Evolutionary conservation across 2,113 vertebrate genomes (phyloP).

Genomic region (Tautogolabrus adspersus): DNA sequence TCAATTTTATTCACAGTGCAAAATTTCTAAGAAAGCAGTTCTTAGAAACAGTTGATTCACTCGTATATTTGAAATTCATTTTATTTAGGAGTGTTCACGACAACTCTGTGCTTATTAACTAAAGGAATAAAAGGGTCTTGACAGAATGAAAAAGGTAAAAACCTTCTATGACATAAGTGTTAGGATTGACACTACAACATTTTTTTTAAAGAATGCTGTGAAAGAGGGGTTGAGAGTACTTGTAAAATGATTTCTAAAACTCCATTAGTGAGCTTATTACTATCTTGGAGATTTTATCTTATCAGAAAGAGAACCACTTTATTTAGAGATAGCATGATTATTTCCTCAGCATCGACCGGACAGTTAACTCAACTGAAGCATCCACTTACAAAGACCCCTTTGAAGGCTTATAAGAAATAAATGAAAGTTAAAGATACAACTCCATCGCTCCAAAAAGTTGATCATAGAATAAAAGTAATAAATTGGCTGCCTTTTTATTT

Average conservation of each 20-base stretch:
- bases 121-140: background rate
- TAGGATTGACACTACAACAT: slow-evolving; percentile 5
- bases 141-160: slow-evolving; percentile 14
- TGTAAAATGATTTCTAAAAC: slow-evolving; percentile 72
- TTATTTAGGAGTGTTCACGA: slow-evolving; percentile 70
- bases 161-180: background rate
- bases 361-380: slow-evolving; percentile 54
- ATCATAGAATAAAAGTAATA: background rate
- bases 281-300: slow-evolving; percentile 67
- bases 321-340: slow-evolving; percentile 70
- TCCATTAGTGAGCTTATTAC: slow-evolving; percentile 75
- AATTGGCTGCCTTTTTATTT: background rate
- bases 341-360: slow-evolving; percentile 67
- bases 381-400: slow-evolving; percentile 36
- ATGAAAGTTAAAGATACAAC: background rate
- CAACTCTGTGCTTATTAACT: slow-evolving; percentile 44
- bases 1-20: slow-evolving; percentile 74
- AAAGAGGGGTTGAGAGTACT: slow-evolving; percentile 53
- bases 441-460: slow-evolving; percentile 14
- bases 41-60: too few species aligned
- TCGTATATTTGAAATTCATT: slow-evolving; percentile 62
- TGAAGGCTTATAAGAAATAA: slow-evolving; percentile 21
- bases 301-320: slow-evolving; percentile 60
- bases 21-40: slow-evolving; percentile 75
- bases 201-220: slow-evolving; percentile 14